Evolutionary conservation across 2,888 invertebrate species (phyloP), one percentile per base, ranked within the genome.

Genomic region (Drosophila macrospina): DNA sequence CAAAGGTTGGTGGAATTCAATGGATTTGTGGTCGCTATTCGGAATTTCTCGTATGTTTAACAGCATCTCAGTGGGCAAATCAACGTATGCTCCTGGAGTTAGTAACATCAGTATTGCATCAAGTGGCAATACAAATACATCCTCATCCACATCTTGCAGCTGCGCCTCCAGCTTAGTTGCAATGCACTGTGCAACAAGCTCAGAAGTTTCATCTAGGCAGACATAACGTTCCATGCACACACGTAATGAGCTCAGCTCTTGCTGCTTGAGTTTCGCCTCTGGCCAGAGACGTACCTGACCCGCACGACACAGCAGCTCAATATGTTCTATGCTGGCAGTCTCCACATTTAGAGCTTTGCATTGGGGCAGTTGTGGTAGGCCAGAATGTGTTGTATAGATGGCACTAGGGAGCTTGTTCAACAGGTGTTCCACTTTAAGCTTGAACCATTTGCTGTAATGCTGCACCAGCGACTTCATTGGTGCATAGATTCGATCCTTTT

Each of bases 31-130:
- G 0, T 45, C 52, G 1, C 51, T 72, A 0, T 61, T 57, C 0
- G 51, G 16, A 0, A 56, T 56, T 2, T 74, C 65, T 0, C 32
- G 42, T 10, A 86, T 75, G 1, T 56, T 60, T 2, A 91, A 15
- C 4, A 86, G 24, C 72, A 89, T 79, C 66, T 91, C 92, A 0
- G 79, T 77, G 1, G 91, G 86, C 30, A 89, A 41, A 37, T 91
- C 91, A 3, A 78, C 45, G 50, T 90, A 90, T 0, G 85, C 82
- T 0, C 85, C 88, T 0, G 89, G 66, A 3, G 74, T 78, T 0
- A 91, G 15, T 0, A 91, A 54, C 62, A 91, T 83, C 4, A 91
- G 32, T 3, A 91, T 50, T 0, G 91, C 79, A 2, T 90, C 89
- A 2, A 85, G 16, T 0, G 91, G 88, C 13, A 91, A 44, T 13